A percentile compares a stretch with the other conserved stretches of the same genome.
Evolutionary conservation across 2,797 vertebrate species (phyloP).

Genomic region (Clamator glandarius): DNA sequence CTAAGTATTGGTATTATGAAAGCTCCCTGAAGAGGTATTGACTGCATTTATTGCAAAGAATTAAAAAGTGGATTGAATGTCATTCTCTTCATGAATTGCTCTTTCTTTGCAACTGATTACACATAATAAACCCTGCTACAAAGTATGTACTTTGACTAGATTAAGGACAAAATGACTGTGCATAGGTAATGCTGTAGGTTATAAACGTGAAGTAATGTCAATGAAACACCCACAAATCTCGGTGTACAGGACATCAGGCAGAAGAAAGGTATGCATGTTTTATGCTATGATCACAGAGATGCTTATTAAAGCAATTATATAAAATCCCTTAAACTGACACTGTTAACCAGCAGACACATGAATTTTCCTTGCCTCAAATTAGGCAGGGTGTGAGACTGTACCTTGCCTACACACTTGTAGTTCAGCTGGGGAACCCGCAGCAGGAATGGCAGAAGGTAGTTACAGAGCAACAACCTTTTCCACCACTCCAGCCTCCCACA

Average conservation of each 20-base stretch:
- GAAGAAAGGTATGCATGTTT: neutral
- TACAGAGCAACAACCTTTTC: neutral
- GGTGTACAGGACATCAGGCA: neutral
- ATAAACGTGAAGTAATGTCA: neutral
- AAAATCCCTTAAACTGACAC: neutral
- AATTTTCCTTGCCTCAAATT: neutral
- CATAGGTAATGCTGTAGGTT: neutral
- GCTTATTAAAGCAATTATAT: neutral
- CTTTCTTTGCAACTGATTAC: neutral
- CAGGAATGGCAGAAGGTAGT: neutral
- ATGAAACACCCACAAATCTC: neutral
- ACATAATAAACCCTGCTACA: neutral
- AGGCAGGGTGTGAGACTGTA: neutral
- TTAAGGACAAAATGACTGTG: neutral
- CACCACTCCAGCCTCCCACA: neutral
- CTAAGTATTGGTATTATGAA: neutral
- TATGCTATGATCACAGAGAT: neutral
- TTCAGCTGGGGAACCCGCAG: accelerated
- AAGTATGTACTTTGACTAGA: neutral
- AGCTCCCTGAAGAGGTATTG: constrained; percentile 17
- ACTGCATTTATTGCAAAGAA: constrained; percentile 3
- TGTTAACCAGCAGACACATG: neutral
- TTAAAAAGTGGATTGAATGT: neutral
- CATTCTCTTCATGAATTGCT: neutral
- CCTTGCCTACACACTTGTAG: neutral